Base-by-base conservation (phyloP, 2,888 invertebrate species). In the Deilephila elpenor region DNA sequence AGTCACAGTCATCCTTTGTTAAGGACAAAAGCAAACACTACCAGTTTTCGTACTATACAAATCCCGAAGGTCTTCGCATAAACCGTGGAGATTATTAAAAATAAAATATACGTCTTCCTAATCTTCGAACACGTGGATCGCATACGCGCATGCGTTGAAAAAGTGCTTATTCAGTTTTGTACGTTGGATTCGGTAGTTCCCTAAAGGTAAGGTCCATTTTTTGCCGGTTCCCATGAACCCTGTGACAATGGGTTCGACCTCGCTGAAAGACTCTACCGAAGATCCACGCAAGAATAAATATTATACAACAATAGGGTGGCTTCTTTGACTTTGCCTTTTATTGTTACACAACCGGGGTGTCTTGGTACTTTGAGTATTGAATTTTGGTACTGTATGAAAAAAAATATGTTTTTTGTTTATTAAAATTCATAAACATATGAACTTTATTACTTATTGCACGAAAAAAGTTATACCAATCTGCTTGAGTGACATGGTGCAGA, bases 251-350 rank as follows among this genome's bases (percentile, higher is more conserved):
- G 91, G 80, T 78, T 79, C 93, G 93, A 93, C 93, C 94, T 93
- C 89, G 86, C 90, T 89, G 90, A 92, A 93, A 92, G 93, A 90
- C 88, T 85, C 76, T 78, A 77, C 87, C 87, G 85, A 85, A 90
- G 91, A 94, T 92, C 93, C 89, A 91, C 90, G 91, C 93, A 93
- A 93, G 94, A 93, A 94, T 94, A 94, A 94, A 94, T 94, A 94
- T 93, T 90, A 84, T 83, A 83, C 86, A 89, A 94, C 94, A 94
- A 94, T 94, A 87, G 94, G 90, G 90, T 91, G 86, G 91, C 91
- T 92, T 91, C 94, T 93, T 93, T 94, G 93, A 93, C 94, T 93
- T 93, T 88, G 85, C 84, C 82, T 88, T 86, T 84, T 73, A 73
- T 75, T 84, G 74, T 81, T 81, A 73, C 59, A 19, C 25, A 80